Conservation (phyloP, 2,888 invertebrate species). For the Halictus ligatus region DNA sequence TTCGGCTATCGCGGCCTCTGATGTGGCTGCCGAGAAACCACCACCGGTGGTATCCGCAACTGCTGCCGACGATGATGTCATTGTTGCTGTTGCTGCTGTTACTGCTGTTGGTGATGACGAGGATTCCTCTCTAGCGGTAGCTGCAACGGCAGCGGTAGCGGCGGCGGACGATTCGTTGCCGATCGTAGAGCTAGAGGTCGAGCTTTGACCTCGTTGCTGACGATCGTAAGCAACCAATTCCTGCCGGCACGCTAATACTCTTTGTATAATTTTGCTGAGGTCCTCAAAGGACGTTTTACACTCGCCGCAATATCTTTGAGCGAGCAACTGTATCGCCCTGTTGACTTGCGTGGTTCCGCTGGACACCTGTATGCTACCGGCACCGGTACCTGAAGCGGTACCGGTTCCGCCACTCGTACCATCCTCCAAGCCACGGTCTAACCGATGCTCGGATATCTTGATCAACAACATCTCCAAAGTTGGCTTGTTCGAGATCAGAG, state of each 20-base stretch:
- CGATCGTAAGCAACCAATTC: constrained; percentile 97
- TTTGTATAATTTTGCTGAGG: constrained; percentile 94
- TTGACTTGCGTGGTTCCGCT: constrained; percentile 89
- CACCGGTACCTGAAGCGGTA: background rate
- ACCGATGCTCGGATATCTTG: constrained; percentile 94
- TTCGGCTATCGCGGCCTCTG: background rate
- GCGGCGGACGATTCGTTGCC: constrained; percentile 29
- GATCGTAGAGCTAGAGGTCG: background rate
- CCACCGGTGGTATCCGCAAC: background rate
- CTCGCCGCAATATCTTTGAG: constrained; percentile 97
- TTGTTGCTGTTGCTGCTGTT: background rate
- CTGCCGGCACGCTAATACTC: constrained; percentile 95
- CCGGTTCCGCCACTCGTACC: constrained; percentile 70
- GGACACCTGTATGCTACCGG: constrained; percentile 81
- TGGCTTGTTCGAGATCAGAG: constrained; percentile 95
- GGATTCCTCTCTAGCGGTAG: background rate
- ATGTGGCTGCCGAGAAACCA: background rate
- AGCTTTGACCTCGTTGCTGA: constrained; percentile 88
- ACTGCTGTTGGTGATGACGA: background rate
- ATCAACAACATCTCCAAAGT: constrained; percentile 93
- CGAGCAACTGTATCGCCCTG: constrained; percentile 96
- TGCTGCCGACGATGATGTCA: background rate
- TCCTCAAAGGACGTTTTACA: constrained; percentile 98
- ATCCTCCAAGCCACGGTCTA: constrained; percentile 88
- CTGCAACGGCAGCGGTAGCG: background rate